Evolutionary conservation across 2,113 vertebrate genomes (phyloP).

Genomic region (Proteles cristata): DNA sequence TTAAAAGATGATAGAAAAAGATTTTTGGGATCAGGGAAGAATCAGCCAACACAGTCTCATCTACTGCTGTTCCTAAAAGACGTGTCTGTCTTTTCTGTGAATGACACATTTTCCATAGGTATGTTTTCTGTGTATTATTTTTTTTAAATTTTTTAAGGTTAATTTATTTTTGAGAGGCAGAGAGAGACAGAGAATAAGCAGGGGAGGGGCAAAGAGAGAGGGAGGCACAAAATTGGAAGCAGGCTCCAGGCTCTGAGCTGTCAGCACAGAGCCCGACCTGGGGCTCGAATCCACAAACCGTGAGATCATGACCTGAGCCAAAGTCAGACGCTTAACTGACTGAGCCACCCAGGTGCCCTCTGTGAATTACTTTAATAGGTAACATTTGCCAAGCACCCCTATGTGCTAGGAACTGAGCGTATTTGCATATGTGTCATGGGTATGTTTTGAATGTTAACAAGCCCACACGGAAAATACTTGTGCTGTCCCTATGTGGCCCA

Average conservation of each 20-base stretch:
- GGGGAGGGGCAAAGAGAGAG: too few relatives aligned
- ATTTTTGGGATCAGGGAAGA: not conserved
- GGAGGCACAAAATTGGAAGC: too few relatives aligned
- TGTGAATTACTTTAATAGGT: not conserved
- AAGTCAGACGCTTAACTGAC: too few relatives aligned
- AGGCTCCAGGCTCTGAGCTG: too few relatives aligned
- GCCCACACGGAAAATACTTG: not conserved
- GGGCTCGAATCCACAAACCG: too few relatives aligned
- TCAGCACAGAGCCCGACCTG: too few relatives aligned
- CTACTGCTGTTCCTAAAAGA: not conserved
- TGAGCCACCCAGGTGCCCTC: not conserved
- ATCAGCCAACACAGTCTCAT: not conserved
- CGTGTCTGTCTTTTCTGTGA: not conserved
- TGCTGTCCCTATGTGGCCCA: not conserved
- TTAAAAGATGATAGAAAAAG: not conserved
- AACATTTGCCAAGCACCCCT: not conserved
- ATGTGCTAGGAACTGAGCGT: not conserved
- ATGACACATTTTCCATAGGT: not conserved
- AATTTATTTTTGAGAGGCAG: too few relatives aligned
- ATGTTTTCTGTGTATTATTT: not conserved
- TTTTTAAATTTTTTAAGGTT: too few relatives aligned
- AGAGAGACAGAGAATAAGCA: too few relatives aligned
- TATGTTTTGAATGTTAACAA: not conserved
- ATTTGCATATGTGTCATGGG: not conserved
- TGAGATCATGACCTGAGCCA: too few relatives aligned